phyloP scores from a whole-genome alignment of 2,113 vertebrate species.

The Rhynchopsitta pachyrhyncha region DNA sequence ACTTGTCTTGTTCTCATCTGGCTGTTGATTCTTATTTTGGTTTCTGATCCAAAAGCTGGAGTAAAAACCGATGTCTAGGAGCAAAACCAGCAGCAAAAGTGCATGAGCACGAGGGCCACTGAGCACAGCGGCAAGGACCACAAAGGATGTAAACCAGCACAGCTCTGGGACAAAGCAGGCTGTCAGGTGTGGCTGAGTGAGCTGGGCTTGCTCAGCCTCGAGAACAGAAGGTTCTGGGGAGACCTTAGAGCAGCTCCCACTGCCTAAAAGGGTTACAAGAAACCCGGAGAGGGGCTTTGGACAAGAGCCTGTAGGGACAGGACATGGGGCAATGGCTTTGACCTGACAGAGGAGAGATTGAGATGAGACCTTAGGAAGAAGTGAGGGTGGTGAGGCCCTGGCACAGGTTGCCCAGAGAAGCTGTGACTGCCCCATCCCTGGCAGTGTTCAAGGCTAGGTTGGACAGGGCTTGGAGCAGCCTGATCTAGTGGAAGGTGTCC shows the following conservation, averaged over 20 bases:
- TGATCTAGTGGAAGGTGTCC: neutral
- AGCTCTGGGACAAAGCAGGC: neutral
- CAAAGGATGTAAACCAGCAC: neutral
- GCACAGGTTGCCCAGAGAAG: neutral
- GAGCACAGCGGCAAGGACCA: rapidly evolving
- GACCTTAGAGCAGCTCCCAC: neutral
- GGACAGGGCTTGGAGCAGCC: neutral
- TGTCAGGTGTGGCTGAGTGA: neutral
- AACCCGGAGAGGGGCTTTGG: neutral
- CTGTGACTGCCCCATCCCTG: neutral
- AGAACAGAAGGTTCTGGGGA: neutral
- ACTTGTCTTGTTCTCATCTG: conserved; percentile 88
- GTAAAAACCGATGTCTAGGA: conserved; percentile 92
- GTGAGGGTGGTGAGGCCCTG: neutral
- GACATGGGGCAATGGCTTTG: neutral
- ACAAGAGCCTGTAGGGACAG: neutral
- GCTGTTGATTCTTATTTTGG: conserved; percentile 87
- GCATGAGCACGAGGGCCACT: rapidly evolving
- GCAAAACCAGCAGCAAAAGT: neutral
- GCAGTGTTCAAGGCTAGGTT: neutral
- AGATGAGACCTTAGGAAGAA: neutral
- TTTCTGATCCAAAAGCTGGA: conserved; percentile 85
- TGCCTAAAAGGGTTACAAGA: neutral
- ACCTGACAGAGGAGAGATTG: neutral
- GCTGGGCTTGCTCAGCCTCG: neutral